Evolutionary conservation across 2,797 vertebrate species (phyloP).

Genomic region (Cheirogaleus major): DNA sequence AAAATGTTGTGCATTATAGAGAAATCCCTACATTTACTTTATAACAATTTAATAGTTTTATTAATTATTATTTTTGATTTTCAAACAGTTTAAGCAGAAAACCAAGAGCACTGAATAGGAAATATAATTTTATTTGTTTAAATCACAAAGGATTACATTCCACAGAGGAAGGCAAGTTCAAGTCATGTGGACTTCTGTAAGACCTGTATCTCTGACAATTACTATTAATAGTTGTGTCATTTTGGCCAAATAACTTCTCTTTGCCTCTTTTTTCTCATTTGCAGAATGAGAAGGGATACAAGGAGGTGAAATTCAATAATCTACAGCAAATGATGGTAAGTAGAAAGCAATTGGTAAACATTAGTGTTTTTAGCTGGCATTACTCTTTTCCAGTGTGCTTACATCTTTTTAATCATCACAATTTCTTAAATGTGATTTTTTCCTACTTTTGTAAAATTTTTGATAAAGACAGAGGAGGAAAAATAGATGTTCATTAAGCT

Average conservation of each 20-base stretch:
- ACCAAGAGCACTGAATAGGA: background rate
- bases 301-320: background rate
- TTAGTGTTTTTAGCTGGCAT: background rate
- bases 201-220: background rate
- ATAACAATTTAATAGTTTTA: background rate
- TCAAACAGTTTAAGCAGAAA: slow-evolving; percentile 47
- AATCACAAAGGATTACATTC: background rate
- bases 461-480: background rate
- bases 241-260: background rate
- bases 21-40: slow-evolving; percentile 9
- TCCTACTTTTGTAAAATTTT: background rate
- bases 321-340: background rate
- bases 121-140: background rate
- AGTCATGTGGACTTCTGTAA: background rate
- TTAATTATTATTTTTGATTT: slow-evolving; percentile 17
- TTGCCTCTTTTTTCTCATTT: background rate
- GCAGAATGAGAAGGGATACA: background rate
- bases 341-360: background rate
- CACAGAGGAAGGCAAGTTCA: accelerated
- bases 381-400: background rate
- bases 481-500: background rate
- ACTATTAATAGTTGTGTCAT: background rate
- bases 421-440: background rate
- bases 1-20: background rate
- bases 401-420: background rate